These are phyloP conservation scores for Gari tellinella DNA, from an alignment of 2,888 invertebrate species.

Conservation along the genomic window DNA sequence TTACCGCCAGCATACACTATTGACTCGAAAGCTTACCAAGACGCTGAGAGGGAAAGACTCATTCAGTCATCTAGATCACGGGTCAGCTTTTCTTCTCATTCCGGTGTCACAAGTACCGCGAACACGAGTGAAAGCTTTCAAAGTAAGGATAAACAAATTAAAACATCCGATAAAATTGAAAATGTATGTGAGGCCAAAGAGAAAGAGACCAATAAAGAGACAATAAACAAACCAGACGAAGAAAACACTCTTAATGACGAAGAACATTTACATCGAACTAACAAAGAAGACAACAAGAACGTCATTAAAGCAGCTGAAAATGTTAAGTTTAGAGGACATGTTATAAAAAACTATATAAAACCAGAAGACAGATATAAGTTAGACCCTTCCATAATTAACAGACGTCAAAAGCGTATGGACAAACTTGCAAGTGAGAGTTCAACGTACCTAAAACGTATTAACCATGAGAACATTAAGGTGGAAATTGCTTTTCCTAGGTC, in stretches of 20 bases:
- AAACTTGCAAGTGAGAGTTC: conserved; percentile 59
- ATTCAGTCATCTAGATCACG: conserved; percentile 31
- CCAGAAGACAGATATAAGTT: conserved; percentile 65
- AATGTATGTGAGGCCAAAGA: too few relatives aligned
- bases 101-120: too few relatives aligned
- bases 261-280: neutral
- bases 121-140: too few relatives aligned
- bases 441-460: conserved; percentile 51
- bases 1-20: conserved; percentile 49
- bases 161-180: too few relatives aligned
- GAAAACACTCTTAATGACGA: too few relatives aligned
- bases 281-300: neutral
- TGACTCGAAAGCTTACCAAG: conserved; percentile 41
- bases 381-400: conserved; percentile 60
- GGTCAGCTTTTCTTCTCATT: neutral
- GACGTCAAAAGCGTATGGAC: conserved; percentile 60
- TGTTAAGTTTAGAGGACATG: conserved; percentile 49
- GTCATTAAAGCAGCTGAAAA: conserved; percentile 9
- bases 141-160: too few relatives aligned
- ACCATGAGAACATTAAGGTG: conserved; percentile 52
- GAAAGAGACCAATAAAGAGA: too few relatives aligned
- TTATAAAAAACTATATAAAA: conserved; percentile 56
- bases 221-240: too few relatives aligned
- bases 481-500: conserved; percentile 63
- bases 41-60: conserved; percentile 22